Percentiles rank a stretch among this genome's conserved stretches.
Evolutionary conservation across 2,797 vertebrate genomes (phyloP).

Genomic region (Chaetodon trifasciatus): DNA sequence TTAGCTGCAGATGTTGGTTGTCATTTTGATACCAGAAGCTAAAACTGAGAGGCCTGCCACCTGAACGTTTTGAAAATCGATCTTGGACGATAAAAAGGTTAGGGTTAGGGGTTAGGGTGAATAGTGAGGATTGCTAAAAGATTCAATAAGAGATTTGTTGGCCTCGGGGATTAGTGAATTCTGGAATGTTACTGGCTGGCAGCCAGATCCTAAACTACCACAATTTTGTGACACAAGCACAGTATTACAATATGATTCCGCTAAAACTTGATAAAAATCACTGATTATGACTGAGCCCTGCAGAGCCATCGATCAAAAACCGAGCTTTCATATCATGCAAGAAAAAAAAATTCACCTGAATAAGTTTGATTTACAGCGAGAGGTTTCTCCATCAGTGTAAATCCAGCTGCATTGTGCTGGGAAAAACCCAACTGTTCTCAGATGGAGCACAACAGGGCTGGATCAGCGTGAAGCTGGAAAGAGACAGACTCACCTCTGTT

Average conservation of each 20-base stretch:
- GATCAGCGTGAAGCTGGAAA: background rate
- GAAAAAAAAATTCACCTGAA: background rate
- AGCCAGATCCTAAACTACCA: background rate
- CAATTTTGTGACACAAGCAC: background rate
- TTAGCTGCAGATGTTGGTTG: background rate
- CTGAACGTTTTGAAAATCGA: background rate
- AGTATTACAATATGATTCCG: background rate
- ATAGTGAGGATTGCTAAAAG: background rate
- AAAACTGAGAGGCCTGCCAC: background rate
- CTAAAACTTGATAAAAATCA: background rate
- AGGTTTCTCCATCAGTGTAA: background rate
- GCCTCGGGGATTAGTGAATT: background rate
- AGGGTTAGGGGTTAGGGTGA: no score
- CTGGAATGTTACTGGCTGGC: no score
- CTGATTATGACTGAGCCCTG: background rate
- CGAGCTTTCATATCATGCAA: background rate
- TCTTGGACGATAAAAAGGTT: background rate
- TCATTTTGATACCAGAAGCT: background rate
- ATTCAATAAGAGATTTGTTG: background rate
- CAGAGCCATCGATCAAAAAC: background rate
- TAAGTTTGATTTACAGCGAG: slow-evolving; percentile 5
- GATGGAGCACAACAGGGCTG: slow-evolving; percentile 1
- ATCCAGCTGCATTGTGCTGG: background rate
- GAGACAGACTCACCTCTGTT: slow-evolving; percentile 22
- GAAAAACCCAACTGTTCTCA: background rate